Percentiles rank a stretch among this genome's conserved stretches.
Evolutionary conservation across 2,888 invertebrate genomes (phyloP).

Genomic region (Panzeria rudis): DNA sequence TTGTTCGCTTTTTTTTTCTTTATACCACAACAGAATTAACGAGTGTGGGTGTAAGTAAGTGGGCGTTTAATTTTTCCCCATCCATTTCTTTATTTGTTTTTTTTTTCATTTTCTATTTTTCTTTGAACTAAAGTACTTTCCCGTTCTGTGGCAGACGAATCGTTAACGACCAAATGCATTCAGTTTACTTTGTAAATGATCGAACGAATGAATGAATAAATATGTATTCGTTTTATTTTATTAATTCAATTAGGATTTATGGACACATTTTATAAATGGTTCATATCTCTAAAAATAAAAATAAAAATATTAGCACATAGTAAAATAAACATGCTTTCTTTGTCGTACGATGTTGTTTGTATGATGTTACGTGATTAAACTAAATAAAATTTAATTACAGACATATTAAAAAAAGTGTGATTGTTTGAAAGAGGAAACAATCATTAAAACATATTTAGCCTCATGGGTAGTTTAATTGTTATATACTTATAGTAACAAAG

Average conservation of each 20-base stretch:
- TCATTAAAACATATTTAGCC: background rate
- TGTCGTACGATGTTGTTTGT: slow-evolving; percentile 1
- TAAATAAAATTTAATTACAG: slow-evolving; percentile 35
- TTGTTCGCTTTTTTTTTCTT: slow-evolving; percentile 11
- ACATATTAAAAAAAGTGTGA: background rate
- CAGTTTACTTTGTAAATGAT: background rate
- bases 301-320: background rate
- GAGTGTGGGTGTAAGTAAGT: slow-evolving; percentile 74
- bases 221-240: slow-evolving; percentile 78
- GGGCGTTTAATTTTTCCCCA: slow-evolving; percentile 75
- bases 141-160: slow-evolving; percentile 3
- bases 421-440: slow-evolving; percentile 1
- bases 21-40: slow-evolving; percentile 13
- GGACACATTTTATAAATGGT: slow-evolving; percentile 65
- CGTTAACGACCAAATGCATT: slow-evolving; percentile 26
- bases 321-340: background rate
- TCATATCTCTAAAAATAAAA: slow-evolving; percentile 13
- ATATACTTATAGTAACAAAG: no score
- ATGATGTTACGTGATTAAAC: slow-evolving; percentile 20
- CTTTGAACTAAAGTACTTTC: slow-evolving; percentile 10
- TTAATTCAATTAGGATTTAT: slow-evolving; percentile 81
- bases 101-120: background rate
- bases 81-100: slow-evolving; percentile 25
- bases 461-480: no score
- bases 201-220: background rate